A percentile compares a stretch with the other conserved stretches of the same genome.
Conservation (phyloP, 2,888 invertebrate species). For the Mechanitis mazaeus region DNA sequence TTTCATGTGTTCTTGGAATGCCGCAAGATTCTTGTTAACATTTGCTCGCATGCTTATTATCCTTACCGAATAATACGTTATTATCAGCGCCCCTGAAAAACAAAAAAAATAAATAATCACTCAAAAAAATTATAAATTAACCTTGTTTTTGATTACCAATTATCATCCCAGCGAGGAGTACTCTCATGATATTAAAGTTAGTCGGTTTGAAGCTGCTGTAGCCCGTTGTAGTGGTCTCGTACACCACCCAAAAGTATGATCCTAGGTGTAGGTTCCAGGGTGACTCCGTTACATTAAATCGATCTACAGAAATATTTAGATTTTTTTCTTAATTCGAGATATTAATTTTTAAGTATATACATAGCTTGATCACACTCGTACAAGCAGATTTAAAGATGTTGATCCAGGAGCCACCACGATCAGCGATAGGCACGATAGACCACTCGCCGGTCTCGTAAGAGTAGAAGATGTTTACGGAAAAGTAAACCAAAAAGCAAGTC, state of each 20-base stretch:
- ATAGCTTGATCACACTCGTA: constrained; percentile 31
- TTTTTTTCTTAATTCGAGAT: neutral
- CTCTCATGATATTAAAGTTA: constrained; percentile 45
- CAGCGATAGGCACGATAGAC: constrained; percentile 41
- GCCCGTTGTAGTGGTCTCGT: constrained; percentile 55
- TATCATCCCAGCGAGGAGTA: constrained; percentile 50
- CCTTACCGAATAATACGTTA: constrained; percentile 58
- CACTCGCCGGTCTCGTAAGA: constrained; percentile 25
- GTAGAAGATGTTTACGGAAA: constrained; percentile 45
- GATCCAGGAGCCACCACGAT: constrained; percentile 57
- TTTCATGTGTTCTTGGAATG: constrained; percentile 57
- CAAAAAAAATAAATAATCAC: neutral
- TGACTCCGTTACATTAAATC: constrained; percentile 51
- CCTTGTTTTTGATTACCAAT: constrained; percentile 37
- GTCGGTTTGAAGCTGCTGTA: constrained; percentile 53
- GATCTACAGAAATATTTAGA: constrained; percentile 37
- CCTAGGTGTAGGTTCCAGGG: constrained; percentile 55
- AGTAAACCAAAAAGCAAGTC: constrained; percentile 49
- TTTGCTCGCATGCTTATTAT: constrained; percentile 62
- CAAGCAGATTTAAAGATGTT: constrained; percentile 42
- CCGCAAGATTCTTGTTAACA: constrained; percentile 56
- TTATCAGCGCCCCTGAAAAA: constrained; percentile 48
- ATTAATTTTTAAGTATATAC: neutral
- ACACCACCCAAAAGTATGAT: constrained; percentile 58
- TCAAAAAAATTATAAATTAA: neutral